Evolutionary conservation across 2,113 vertebrate species (phyloP).

Genomic region (Lepidothrix coronata): DNA sequence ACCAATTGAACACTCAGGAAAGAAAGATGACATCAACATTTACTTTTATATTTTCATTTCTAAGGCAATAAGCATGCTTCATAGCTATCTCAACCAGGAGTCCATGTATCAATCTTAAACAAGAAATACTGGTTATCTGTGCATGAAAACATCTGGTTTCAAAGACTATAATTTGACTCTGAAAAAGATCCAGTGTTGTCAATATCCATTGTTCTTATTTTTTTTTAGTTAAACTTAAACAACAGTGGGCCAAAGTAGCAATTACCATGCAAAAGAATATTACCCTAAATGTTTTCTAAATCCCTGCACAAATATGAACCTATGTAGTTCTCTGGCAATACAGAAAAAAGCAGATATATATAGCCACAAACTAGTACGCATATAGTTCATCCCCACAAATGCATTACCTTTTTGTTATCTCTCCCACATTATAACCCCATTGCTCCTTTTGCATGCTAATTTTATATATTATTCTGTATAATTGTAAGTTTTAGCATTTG

Average conservation of each 20-base stretch:
- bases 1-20: not conserved
- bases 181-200: not conserved
- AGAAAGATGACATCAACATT: not conserved
- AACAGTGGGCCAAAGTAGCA: not conserved
- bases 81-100: not conserved
- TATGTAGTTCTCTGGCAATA: not conserved
- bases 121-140: not conserved
- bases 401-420: not conserved
- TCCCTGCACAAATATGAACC: not conserved
- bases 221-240: not conserved
- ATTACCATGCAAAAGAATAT: not conserved
- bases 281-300: not conserved
- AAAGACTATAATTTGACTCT: not conserved
- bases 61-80: not conserved
- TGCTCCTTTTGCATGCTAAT: not conserved
- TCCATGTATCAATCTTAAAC: not conserved
- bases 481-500: not conserved
- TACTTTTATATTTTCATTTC: not conserved
- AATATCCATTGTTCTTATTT: not conserved
- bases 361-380: not conserved
- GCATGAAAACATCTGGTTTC: not conserved
- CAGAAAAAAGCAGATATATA: not conserved
- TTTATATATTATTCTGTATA: not conserved
- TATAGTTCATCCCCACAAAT: not conserved
- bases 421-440: not conserved